Percentiles rank a stretch among this genome's conserved stretches.
These are phyloP conservation scores for Neoaliturus tenellus DNA, from an alignment of 2,888 invertebrate species.

Conservation along the genomic window DNA sequence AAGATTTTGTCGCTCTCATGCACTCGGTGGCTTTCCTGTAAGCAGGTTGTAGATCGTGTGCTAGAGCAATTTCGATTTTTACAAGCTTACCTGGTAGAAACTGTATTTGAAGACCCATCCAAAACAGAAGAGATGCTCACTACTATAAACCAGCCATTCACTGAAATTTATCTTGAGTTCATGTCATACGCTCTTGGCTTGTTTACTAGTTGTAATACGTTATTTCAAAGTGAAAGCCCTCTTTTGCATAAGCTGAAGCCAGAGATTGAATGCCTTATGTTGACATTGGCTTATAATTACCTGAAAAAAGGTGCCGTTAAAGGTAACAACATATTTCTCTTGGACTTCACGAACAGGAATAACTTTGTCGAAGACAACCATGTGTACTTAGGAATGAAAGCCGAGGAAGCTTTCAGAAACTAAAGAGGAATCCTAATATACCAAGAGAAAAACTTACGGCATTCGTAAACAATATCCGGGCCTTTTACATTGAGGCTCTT, in stretches of 20 bases:
- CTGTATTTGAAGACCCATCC: constrained; percentile 47
- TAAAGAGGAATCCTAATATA: too few relatives aligned
- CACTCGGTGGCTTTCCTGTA: constrained; percentile 40
- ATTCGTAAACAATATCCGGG: not conserved
- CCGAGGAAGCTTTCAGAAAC: too few relatives aligned
- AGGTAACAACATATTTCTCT: too few relatives aligned
- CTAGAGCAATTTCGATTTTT: constrained; percentile 27
- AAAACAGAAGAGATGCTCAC: constrained; percentile 47
- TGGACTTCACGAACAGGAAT: too few relatives aligned
- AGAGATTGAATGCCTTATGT: not conserved
- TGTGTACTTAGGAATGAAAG: too few relatives aligned
- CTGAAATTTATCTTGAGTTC: constrained; percentile 37
- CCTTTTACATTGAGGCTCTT: not conserved
- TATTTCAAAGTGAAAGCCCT: constrained; percentile 20
- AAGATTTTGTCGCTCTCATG: constrained; percentile 15
- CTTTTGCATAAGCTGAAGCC: constrained; percentile 14
- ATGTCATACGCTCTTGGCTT: constrained; percentile 29
- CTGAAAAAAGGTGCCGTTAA: too few relatives aligned
- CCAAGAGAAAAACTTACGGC: not conserved
- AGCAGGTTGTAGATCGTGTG: constrained; percentile 34
- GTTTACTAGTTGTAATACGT: constrained; percentile 21
- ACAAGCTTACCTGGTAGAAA: constrained; percentile 30
- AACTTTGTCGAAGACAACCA: too few relatives aligned
- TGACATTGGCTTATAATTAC: not conserved
- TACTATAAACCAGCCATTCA: constrained; percentile 29